A percentile compares a stretch with the other conserved stretches of the same genome.
These are phyloP conservation scores for Pardosa pseudoannulata DNA, from an alignment of 2,888 invertebrate species.

Conservation along the genomic window DNA sequence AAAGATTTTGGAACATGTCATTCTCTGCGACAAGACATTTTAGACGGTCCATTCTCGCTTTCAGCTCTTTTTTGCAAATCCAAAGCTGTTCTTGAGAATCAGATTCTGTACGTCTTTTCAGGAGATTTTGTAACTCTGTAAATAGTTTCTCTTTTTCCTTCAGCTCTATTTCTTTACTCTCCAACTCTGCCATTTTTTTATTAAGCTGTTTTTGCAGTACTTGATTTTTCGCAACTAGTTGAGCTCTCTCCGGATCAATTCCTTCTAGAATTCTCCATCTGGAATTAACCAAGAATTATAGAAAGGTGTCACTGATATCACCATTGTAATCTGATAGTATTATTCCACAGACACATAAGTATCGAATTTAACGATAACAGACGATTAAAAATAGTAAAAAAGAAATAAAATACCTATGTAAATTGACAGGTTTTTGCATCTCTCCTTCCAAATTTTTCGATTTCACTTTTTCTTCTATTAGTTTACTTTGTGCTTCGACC, in stretches of 20 bases:
- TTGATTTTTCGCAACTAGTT: conserved; percentile 40
- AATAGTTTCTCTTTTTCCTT: conserved; percentile 6
- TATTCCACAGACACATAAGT: too few species aligned
- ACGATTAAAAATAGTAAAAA: too few species aligned
- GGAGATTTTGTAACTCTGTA: background rate
- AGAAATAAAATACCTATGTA: conserved; percentile 43
- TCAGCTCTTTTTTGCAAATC: conserved; percentile 26
- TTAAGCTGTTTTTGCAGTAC: conserved; percentile 40
- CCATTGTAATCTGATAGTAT: too few species aligned
- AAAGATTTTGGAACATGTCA: conserved; percentile 30
- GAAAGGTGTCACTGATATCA: too few species aligned
- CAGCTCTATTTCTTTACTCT: conserved; percentile 10
- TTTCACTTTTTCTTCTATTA: conserved; percentile 19
- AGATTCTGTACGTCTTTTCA: background rate
- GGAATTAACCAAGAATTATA: too few species aligned
- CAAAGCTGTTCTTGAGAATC: background rate
- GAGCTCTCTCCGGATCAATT: conserved; percentile 34
- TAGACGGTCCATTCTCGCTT: conserved; percentile 1
- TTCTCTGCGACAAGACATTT: conserved; percentile 34
- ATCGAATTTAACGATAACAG: too few species aligned
- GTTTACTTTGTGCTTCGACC: background rate
- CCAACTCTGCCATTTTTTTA: conserved; percentile 20
- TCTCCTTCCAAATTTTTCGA: conserved; percentile 43
- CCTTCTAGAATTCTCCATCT: conserved; percentile 65
- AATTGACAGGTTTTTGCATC: conserved; percentile 39